These are phyloP conservation scores for Mesitornis unicolor DNA, from an alignment of 2,113 vertebrate genomes.

Conservation along the genomic window DNA sequence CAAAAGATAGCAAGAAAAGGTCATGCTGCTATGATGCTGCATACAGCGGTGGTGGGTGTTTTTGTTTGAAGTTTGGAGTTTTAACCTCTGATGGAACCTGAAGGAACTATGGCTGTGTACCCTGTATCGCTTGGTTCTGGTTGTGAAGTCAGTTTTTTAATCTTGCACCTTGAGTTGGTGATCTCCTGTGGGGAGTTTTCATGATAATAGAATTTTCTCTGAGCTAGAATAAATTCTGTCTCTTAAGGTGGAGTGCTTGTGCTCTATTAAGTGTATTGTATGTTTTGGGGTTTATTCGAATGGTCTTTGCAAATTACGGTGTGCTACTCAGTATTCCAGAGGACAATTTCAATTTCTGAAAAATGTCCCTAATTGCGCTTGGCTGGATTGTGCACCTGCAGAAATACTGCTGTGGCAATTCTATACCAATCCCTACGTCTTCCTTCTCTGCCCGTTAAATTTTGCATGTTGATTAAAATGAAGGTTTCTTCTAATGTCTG, in stretches of 20 bases:
- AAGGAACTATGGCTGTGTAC: not conserved
- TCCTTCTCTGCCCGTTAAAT: not conserved
- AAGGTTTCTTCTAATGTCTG: not conserved
- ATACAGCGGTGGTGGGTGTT: conserved; percentile 28
- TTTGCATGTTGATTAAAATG: not conserved
- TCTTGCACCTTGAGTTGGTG: not conserved
- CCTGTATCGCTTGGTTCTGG: conserved; percentile 17
- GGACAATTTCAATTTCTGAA: not conserved
- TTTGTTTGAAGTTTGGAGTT: not conserved
- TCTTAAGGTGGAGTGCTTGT: not conserved
- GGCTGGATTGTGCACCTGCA: not conserved
- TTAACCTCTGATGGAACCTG: conserved; percentile 52
- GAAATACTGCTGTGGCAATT: not conserved
- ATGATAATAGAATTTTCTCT: not conserved
- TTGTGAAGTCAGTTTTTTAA: conserved; percentile 34
- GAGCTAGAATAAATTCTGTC: not conserved
- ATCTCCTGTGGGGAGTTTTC: conserved; percentile 7
- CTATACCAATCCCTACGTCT: not conserved
- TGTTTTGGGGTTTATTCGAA: not conserved
- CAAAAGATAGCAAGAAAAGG: not conserved
- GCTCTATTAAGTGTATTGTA: not conserved
- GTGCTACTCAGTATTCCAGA: not conserved
- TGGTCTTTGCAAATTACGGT: not conserved
- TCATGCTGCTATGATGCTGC: not conserved
- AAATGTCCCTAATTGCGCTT: not conserved